phyloP scores from a whole-genome alignment of 2,888 invertebrate genomes.

The Erebia epiphron region DNA sequence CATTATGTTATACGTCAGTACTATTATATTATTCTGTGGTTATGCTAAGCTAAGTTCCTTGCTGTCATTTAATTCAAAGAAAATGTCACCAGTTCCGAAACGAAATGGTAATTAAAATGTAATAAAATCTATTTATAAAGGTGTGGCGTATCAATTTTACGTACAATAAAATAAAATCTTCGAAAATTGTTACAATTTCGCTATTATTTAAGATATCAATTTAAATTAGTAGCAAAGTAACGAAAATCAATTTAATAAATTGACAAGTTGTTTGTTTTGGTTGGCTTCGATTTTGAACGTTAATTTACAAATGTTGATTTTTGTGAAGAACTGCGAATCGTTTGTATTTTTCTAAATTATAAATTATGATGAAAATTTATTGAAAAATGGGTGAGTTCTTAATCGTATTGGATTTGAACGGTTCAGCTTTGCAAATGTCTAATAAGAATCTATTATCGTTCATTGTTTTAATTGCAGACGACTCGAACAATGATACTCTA shows the following conservation, averaged over 20 bases:
- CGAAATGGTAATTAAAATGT: slow-evolving; percentile 32
- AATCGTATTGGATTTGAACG: slow-evolving; percentile 9
- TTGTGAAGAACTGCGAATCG: slow-evolving; percentile 50
- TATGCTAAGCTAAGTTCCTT: too few species aligned
- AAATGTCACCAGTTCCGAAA: slow-evolving; percentile 36
- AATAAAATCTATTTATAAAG: slow-evolving; percentile 28
- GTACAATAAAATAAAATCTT: slow-evolving; percentile 2
- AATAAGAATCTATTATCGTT: slow-evolving; percentile 6
- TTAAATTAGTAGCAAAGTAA: slow-evolving; percentile 12
- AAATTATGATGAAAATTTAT: slow-evolving; percentile 52
- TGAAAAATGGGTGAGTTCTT: slow-evolving; percentile 64
- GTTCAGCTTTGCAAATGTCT: background rate
- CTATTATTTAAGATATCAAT: background rate
- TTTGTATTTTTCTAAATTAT: slow-evolving; percentile 50
- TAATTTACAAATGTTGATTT: slow-evolving; percentile 63
- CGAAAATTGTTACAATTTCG: background rate
- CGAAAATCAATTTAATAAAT: slow-evolving; percentile 27
- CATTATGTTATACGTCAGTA: too few species aligned
- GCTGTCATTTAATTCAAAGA: too few species aligned
- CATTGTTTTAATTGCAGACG: slow-evolving; percentile 41
- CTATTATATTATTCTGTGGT: too few species aligned
- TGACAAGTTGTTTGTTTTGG: slow-evolving; percentile 42
- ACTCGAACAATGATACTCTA: slow-evolving; percentile 79
- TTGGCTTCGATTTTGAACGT: slow-evolving; percentile 54
- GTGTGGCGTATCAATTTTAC: slow-evolving; percentile 32